Evolutionary conservation across 2,797 vertebrate genomes (phyloP).

Genomic region (Momotus momota): DNA sequence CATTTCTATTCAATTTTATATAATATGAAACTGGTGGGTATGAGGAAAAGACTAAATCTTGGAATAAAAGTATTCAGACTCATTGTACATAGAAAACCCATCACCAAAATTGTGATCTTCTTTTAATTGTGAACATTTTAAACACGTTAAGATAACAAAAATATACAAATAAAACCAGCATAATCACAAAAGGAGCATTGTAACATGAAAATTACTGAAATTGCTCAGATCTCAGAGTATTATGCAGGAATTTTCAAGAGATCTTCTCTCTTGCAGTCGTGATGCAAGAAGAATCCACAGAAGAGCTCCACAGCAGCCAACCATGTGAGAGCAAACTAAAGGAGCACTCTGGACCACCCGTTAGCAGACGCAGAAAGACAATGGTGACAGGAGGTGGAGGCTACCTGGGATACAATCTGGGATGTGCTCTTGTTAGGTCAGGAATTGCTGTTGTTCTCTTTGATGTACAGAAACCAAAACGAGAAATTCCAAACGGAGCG

Average conservation of each 20-base stretch:
- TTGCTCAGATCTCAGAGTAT: constrained; percentile 13
- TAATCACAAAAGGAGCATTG: constrained; percentile 44
- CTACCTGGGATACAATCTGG: constrained; percentile 91
- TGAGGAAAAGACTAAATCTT: neutral
- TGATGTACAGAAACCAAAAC: constrained; percentile 83
- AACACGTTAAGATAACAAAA: neutral
- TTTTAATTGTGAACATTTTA: neutral
- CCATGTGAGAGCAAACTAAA: constrained; percentile 46
- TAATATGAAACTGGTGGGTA: neutral
- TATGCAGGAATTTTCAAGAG: constrained; percentile 60
- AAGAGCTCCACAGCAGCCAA: constrained; percentile 45
- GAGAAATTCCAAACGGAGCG: constrained; percentile 82
- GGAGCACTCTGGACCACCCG: neutral
- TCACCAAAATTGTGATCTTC: neutral
- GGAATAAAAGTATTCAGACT: neutral
- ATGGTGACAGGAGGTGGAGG: constrained; percentile 93
- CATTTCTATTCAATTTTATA: neutral
- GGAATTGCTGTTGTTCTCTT: constrained; percentile 87
- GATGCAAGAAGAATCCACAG: constrained; percentile 68
- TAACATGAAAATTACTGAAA: constrained; percentile 74
- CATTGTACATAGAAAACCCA: neutral
- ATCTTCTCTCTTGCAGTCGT: constrained; percentile 33
- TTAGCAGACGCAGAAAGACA: constrained; percentile 70
- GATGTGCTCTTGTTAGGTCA: constrained; percentile 81
- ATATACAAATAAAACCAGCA: neutral